Evolutionary conservation across 2,797 vertebrate genomes (phyloP).

Genomic region (Artibeus lituratus): DNA sequence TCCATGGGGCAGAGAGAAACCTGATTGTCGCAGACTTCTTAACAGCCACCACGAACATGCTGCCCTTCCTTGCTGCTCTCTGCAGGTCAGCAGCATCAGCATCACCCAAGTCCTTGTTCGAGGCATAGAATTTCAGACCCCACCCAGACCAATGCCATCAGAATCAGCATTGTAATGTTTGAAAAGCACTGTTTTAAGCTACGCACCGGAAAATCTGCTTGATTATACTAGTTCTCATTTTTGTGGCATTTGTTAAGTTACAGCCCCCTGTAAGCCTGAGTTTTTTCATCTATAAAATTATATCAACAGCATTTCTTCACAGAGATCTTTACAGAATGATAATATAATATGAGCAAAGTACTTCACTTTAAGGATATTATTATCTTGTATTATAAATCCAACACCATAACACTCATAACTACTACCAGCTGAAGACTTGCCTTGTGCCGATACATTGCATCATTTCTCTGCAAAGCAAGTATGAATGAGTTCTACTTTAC

Average conservation of each 20-base stretch:
- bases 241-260: neutral
- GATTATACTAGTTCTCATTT: neutral
- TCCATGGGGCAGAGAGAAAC: neutral
- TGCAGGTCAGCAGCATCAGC: accelerated
- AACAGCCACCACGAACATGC: neutral
- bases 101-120: neutral
- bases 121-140: neutral
- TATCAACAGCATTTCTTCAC: neutral
- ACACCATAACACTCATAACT: neutral
- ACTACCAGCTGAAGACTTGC: neutral
- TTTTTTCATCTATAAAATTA: constrained; percentile 3
- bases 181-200: neutral
- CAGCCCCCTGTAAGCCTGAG: neutral
- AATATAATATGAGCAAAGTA: neutral
- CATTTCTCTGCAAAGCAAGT: neutral
- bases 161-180: neutral
- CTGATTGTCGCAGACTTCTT: neutral
- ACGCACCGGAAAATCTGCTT: neutral
- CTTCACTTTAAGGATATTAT: neutral
- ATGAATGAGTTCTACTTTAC: neutral
- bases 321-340: neutral
- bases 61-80: neutral
- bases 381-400: neutral
- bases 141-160: neutral
- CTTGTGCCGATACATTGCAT: neutral